These are phyloP conservation scores for Formica exsecta DNA, from an alignment of 1,140 invertebrate genomes.

Conservation along the genomic window DNA sequence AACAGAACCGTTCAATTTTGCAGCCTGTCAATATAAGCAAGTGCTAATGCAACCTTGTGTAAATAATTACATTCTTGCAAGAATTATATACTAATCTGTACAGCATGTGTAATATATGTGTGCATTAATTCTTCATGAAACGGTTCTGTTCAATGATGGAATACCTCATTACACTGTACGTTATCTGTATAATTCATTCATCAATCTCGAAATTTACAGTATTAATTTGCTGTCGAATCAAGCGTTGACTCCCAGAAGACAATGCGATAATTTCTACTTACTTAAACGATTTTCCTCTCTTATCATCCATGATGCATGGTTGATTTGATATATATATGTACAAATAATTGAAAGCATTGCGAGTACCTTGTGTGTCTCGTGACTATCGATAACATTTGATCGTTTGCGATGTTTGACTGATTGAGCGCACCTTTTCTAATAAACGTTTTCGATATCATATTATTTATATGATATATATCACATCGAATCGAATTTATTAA, in stretches of 20 bases:
- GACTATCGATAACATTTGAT: conserved; percentile 63
- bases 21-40: conserved; percentile 14
- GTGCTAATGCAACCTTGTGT: conserved; percentile 16
- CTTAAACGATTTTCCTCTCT: conserved; percentile 56
- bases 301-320: conserved; percentile 76
- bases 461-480: conserved; percentile 67
- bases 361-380: conserved; percentile 65
- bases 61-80: conserved; percentile 62
- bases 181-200: conserved; percentile 70
- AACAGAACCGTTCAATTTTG: conserved; percentile 61
- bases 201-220: conserved; percentile 66
- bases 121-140: conserved; percentile 67
- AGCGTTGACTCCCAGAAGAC: conserved; percentile 53
- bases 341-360: conserved; percentile 65
- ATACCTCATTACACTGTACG: conserved; percentile 64
- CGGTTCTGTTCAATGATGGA: conserved; percentile 70
- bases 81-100: conserved; percentile 66
- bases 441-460: conserved; percentile 57
- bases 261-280: conserved; percentile 64
- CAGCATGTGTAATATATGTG: conserved; percentile 74
- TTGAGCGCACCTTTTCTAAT: conserved; percentile 68
- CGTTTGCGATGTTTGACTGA: conserved; percentile 71
- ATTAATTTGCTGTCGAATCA: conserved; percentile 55
- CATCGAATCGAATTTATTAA: conserved; percentile 74
- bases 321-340: conserved; percentile 73